These are phyloP conservation scores for Taenioides sp. DNA, from an alignment of 2,797 vertebrate species.

Conservation along the genomic window DNA sequence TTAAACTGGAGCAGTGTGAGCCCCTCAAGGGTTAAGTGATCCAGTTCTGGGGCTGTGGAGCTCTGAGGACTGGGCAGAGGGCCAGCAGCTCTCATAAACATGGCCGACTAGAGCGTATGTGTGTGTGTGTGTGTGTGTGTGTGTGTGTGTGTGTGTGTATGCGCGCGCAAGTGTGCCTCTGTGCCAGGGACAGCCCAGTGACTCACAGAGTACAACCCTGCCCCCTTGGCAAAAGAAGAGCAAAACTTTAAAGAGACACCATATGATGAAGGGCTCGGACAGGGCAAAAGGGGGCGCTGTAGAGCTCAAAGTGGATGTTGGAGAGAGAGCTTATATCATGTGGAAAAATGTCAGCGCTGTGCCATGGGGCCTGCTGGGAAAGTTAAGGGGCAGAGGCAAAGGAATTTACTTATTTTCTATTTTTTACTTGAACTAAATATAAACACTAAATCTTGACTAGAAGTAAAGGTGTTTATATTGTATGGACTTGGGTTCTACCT, in stretches of 20 bases:
- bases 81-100: conserved; percentile 82
- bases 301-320: conserved; percentile 58
- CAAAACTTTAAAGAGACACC: conserved; percentile 78
- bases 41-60: conserved; percentile 66
- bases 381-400: conserved; percentile 16
- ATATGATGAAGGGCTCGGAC: conserved; percentile 21
- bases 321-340: conserved; percentile 68
- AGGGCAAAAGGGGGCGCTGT: conserved; percentile 65
- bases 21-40: conserved; percentile 74
- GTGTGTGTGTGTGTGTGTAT: conserved; percentile 45
- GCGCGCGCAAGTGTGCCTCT: conserved; percentile 69
- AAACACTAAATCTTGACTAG: neutral
- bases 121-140: conserved; percentile 46
- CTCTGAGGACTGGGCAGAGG: conserved; percentile 70
- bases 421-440: neutral
- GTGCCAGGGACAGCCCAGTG: conserved; percentile 84
- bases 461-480: neutral
- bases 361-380: conserved; percentile 64
- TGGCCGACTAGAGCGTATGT: conserved; percentile 61
- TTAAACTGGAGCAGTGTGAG: conserved; percentile 54
- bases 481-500: neutral
- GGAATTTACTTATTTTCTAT: neutral
- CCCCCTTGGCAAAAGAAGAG: conserved; percentile 70
- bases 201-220: conserved; percentile 78
- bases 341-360: conserved; percentile 72